Evolutionary conservation across 2,797 vertebrate species (phyloP), one percentile per base, ranked within the genome.

Genomic region (Ctenopoma kingsleyae): DNA sequence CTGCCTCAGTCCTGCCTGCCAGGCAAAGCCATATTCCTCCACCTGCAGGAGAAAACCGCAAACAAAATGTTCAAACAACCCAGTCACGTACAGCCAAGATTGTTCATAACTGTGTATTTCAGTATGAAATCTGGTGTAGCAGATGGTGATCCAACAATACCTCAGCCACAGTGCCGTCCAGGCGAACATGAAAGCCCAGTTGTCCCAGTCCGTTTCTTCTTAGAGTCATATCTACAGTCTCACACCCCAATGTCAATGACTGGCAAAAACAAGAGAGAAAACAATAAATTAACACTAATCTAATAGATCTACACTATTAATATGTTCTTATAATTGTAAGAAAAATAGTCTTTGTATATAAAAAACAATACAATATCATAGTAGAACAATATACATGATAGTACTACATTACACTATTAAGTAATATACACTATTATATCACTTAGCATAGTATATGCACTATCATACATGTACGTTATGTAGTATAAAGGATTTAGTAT

Each of bases 21-120:
- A 99, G 71, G 98, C 98, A 5, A 99, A 99, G 27, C 98, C 98
- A 0, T 99, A 98, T 40, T 98, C 97, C 87, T 99, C 98, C 81
- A 99, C 98, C 92, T 93, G 74, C 22, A 53, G 2, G 5, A 43
- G 6, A 50, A 27, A 54, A 23, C 20, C 47, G 36, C 19, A 23
- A 49, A 25, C 32, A 25, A 66, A n/a, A 17, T 40, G 19, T 64
- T 81, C 17, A 68, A 71, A 74, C 22, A 40, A 22, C 16, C 12
- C n/a, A 47, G 20, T 88, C n/a, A 66, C 49, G 23, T n/a, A 0
- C 2, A 20, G 60, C 63, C 64, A 51, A 47, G 36, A 66, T 19
- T 47, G 25, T 52, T 61, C 15, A 41, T 1, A 11, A 52, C 19
- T 16, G 25, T 40, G 40, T 13, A 44, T 67, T 46, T 25, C 23